Percentiles rank a stretch among this genome's conserved stretches.
phyloP scores from a whole-genome alignment of 1,140 invertebrate genomes.

The Cephus cinctus region DNA sequence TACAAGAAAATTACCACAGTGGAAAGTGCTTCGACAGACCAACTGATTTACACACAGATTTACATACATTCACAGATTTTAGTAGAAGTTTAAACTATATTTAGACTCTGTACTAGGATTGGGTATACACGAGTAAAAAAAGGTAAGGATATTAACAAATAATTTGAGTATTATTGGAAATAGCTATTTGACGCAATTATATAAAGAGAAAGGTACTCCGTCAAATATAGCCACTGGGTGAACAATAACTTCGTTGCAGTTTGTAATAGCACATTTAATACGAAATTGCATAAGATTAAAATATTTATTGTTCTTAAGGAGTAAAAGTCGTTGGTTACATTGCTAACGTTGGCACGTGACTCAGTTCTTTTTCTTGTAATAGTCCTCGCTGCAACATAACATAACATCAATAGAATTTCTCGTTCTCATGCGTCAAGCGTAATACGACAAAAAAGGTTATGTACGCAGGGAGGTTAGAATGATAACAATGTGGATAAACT shows the following conservation, averaged over 20 bases:
- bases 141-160: constrained; percentile 22
- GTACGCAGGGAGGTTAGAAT: not conserved
- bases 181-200: no score
- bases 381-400: constrained; percentile 69
- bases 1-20: no score
- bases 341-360: constrained; percentile 7
- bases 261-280: constrained; percentile 19
- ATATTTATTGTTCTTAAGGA: constrained; percentile 35
- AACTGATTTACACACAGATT: no score
- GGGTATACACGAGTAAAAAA: no score
- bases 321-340: constrained; percentile 26
- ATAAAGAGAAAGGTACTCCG: constrained; percentile 30
- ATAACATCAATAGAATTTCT: constrained; percentile 49
- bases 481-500: not conserved
- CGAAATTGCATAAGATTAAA: constrained; percentile 21
- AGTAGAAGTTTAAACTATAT: no score
- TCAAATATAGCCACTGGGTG: no score
- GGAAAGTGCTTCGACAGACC: no score
- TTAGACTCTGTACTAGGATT: no score
- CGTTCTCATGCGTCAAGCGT: not conserved
- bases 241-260: no score
- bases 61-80: no score
- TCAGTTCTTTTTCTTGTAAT: constrained; percentile 47
- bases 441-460: not conserved
- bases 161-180: no score